These are phyloP conservation scores for Nematopogon swammerdamellus DNA, from an alignment of 2,888 invertebrate genomes.

Conservation along the genomic window DNA sequence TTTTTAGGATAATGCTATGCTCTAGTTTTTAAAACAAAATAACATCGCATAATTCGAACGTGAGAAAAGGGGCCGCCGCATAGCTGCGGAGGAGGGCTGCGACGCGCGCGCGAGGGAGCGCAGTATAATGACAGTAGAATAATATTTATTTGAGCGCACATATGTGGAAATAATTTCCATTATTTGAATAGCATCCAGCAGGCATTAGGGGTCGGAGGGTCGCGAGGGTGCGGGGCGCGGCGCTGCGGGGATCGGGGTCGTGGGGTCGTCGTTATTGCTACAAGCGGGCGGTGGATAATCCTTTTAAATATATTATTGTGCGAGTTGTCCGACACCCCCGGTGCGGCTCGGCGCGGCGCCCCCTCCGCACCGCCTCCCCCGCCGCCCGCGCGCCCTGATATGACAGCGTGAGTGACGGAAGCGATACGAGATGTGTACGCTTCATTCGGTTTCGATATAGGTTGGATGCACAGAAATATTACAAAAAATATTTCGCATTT, in stretches of 20 bases:
- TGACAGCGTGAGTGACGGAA: background rate
- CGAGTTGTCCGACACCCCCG: conserved; percentile 13
- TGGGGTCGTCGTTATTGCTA: conserved; percentile 46
- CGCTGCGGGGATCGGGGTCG: conserved; percentile 2
- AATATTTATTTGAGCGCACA: conserved; percentile 55
- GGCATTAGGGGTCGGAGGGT: background rate
- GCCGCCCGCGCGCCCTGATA: conserved; percentile 1
- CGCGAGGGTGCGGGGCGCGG: conserved; percentile 21
- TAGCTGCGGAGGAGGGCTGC: background rate
- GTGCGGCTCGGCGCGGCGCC: conserved; percentile 25
- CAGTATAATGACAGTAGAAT: conserved; percentile 42
- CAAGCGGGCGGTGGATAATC: conserved; percentile 35
- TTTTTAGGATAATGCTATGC: no score
- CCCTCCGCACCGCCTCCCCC: conserved; percentile 18
- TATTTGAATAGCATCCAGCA: conserved; percentile 39
- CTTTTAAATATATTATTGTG: conserved; percentile 56
- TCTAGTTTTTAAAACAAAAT: no score
- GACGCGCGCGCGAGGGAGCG: background rate
- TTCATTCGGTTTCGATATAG: background rate
- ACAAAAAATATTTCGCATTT: no score
- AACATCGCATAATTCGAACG: background rate
- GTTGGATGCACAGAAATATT: no score
- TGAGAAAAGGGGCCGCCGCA: background rate
- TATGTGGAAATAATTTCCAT: conserved; percentile 56
- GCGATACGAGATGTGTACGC: background rate